phyloP scores from a whole-genome alignment of 2,888 invertebrate genomes.

The Heliconius cydno region DNA sequence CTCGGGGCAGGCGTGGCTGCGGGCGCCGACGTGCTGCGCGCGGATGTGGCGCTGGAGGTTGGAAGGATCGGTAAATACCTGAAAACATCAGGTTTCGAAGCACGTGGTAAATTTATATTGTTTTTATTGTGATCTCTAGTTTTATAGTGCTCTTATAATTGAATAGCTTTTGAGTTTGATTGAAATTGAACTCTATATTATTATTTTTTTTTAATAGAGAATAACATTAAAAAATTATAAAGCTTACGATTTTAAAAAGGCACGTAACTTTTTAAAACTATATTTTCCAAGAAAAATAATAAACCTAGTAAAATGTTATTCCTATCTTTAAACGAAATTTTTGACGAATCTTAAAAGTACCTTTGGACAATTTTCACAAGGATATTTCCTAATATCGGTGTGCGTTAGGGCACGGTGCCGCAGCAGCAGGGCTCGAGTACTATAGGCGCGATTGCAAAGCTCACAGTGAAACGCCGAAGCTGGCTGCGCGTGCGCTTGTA shows the following conservation, averaged over 20 bases:
- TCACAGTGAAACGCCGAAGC: conserved; percentile 92
- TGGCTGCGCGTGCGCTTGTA: conserved; percentile 90
- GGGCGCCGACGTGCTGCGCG: conserved; percentile 96
- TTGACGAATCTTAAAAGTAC: conserved; percentile 63
- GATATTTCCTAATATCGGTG: conserved; percentile 92
- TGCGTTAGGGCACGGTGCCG: conserved; percentile 92
- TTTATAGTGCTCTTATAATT: background rate
- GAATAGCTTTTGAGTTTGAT: background rate
- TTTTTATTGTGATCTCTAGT: conserved; percentile 30
- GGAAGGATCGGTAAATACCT: conserved; percentile 98
- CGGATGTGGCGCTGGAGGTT: conserved; percentile 98
- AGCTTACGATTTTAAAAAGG: too few species aligned
- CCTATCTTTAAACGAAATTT: background rate
- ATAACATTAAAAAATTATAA: background rate
- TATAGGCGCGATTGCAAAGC: conserved; percentile 91
- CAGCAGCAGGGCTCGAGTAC: conserved; percentile 90
- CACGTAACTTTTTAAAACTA: too few species aligned
- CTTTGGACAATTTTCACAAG: conserved; percentile 96
- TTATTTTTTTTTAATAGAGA: background rate
- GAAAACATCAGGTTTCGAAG: conserved; percentile 83
- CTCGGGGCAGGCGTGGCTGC: conserved; percentile 98
- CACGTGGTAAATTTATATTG: conserved; percentile 56
- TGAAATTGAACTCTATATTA: too few species aligned
- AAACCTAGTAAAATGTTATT: background rate
- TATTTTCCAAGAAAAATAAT: too few species aligned